Evolutionary conservation across 1,140 invertebrate species (phyloP), one percentile per base, ranked within the genome.

Genomic region (Zaprionus inermis): DNA sequence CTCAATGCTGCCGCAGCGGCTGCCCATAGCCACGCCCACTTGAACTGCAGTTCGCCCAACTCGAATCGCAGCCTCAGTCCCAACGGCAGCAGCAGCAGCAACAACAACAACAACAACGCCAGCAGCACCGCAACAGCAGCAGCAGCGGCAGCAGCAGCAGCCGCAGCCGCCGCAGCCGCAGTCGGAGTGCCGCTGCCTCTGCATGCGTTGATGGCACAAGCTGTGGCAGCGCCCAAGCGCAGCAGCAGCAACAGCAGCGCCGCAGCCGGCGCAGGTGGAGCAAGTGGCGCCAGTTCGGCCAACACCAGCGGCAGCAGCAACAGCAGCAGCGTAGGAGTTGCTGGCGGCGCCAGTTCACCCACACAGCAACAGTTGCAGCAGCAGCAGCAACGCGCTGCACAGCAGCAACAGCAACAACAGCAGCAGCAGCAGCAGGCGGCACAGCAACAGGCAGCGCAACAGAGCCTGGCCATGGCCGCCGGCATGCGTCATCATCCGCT

Each of bases 401-500:
- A 63, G 28, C 76, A 74, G 10, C 76, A 60, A 20, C 73, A 64
- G 12, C 68, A 67, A 18, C 69, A 72, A 2, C 76, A 76, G 3
- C 75, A 74, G 14, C 71, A 91, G 61, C 79, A 89, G 71, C 77
- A 92, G 77, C 81, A 76, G 22, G 63, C 72, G 59, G 24, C 24
- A 28, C 24, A 28, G 24, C 24, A 28, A 28, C 75, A 92, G 36
- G 44, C 92, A 55, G 92, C 93, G 18, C 41, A 94, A 93, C 72
- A 89, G 38, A 91, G 65, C 94, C 94, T 59, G 92, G 94, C 41
- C 93, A 94, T 82, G 93, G 91, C 91, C 56, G 81, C 91, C 75
- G 94, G 94, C 22, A 93, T 93, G 61, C 92, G 95, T 30, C 93
- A 94, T 51, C 95, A 95, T 91, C 93, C 94, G 20, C 83, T 96